Evolutionary conservation across 1,140 invertebrate species (phyloP), one percentile per base, ranked within the genome.

Genomic region (Dermatophagoides farinae): DNA sequence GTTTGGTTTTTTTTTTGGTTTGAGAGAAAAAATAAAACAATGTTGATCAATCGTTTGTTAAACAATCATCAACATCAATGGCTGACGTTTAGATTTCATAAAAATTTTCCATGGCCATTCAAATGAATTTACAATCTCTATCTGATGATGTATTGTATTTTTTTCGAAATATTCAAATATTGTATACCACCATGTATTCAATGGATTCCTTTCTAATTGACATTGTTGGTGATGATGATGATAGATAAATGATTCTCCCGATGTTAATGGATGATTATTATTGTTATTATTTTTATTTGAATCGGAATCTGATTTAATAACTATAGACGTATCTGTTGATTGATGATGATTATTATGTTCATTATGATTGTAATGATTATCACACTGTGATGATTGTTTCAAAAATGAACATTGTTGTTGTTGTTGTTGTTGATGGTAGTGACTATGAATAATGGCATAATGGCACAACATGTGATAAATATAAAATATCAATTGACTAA

Each of bases 401-500:
- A 31, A 4, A 2, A 8, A 44, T 44, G 12, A 44, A n/a, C n/a
- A 47, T 47, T 47, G 18, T 47, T 47, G 18, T 47, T 18, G 46
- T 31, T 31, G 31, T 4, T 31, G 31, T 5, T n/a, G 4, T 10
- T 18, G 11, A 10, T n/a, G 11, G 5, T 50, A 18, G 22, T 50
- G 4, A 20, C 10, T 1, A 16, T 18, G 12, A 43, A 16, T 43
- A 4, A 18, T 43, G 10, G 16, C 16, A 44, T 23, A 55, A n/a
- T 55, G 53, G 14, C 53, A 38, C 25, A 41, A 25, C 2, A 14
- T 5, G 14, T 92, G 88, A 74, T 90, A 91, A 41, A 82, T 82
- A 82, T 86, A 91, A 77, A 90, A 92, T 57, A 88, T 75, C 55
- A 86, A 76, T 51, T 87, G 90, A 2, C 86, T 88, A 52, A 88